Conservation (phyloP, 2,888 invertebrate genomes). For the Dendrolimus pini region DNA sequence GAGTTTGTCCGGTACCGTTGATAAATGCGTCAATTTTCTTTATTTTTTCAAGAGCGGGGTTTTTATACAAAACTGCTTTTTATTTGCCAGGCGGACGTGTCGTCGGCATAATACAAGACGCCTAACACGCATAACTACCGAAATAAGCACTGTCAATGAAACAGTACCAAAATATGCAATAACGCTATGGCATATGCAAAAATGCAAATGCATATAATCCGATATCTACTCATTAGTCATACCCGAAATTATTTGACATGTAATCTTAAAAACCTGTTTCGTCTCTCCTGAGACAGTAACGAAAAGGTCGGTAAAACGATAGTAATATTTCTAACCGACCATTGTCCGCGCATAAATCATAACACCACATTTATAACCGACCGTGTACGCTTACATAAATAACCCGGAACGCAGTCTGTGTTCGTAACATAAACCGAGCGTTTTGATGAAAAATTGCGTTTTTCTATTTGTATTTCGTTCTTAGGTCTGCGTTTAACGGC, state of each 20-base stretch:
- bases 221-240: neutral
- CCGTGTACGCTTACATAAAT: neutral
- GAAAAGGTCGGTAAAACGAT: neutral
- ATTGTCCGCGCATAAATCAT: constrained; percentile 4
- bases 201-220: too few relatives aligned
- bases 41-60: too few relatives aligned
- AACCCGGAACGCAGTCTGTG: neutral
- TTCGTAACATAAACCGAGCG: neutral
- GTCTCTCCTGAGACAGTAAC: neutral
- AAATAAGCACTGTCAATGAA: too few relatives aligned
- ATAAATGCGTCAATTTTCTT: too few relatives aligned
- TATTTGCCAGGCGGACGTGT: too few relatives aligned
- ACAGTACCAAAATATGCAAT: too few relatives aligned
- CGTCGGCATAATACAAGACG: too few relatives aligned
- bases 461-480: too few relatives aligned
- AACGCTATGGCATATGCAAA: too few relatives aligned
- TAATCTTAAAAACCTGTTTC: neutral
- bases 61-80: too few relatives aligned
- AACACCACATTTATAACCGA: neutral
- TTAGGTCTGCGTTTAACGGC: neutral
- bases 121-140: too few relatives aligned
- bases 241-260: neutral
- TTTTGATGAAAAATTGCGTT: neutral
- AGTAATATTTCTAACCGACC: neutral
- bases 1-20: too few relatives aligned